Conservation (phyloP, 2,797 vertebrate species). For the Neosilurus hyrtlii region DNA sequence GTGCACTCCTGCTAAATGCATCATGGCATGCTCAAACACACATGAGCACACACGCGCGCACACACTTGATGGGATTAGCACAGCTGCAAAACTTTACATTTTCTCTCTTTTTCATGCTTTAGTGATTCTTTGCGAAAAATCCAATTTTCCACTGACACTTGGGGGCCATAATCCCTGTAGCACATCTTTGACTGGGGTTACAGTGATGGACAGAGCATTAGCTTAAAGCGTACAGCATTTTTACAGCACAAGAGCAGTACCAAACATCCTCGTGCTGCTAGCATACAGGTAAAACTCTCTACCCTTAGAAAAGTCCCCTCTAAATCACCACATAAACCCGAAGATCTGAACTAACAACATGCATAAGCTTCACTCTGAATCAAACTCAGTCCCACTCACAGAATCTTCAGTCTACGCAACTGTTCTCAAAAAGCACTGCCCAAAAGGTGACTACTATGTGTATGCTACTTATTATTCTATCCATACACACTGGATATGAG, state of each 20-base stretch:
- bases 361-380: constrained; percentile 3
- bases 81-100: constrained; percentile 46
- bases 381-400: background rate
- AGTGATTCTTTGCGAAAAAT: constrained; percentile 56
- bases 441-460: background rate
- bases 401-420: background rate
- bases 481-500: too few relatives aligned
- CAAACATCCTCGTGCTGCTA: constrained; percentile 16
- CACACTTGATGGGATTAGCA: constrained; percentile 3
- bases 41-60: background rate
- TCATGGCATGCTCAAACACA: background rate
- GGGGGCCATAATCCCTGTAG: constrained; percentile 50
- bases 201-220: constrained; percentile 42
- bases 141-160: constrained; percentile 54
- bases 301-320: constrained; percentile 1
- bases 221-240: constrained; percentile 36
- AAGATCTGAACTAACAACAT: background rate
- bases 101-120: constrained; percentile 44
- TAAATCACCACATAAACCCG: background rate
- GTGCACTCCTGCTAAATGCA: constrained; percentile 8
- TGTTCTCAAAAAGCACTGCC: background rate
- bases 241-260: constrained; percentile 27
- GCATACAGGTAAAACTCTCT: constrained; percentile 1
- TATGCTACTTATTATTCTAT: too few relatives aligned
- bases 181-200: constrained; percentile 45